Evolutionary conservation across 2,113 vertebrate species (phyloP).

Genomic region (Salminus brasiliensis): DNA sequence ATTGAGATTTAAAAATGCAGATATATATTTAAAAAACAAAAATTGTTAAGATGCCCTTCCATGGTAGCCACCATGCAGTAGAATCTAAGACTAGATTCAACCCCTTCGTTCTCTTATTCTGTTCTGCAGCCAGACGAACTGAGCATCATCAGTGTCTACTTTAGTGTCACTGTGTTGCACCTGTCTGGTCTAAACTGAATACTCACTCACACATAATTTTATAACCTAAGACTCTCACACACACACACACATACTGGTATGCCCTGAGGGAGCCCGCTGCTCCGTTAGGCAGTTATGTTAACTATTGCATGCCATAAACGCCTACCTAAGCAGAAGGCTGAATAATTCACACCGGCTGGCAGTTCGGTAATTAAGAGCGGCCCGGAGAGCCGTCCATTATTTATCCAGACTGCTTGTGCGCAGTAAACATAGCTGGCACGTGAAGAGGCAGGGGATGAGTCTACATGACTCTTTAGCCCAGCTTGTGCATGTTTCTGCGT

Average conservation of each 20-base stretch:
- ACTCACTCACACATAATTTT: neutral
- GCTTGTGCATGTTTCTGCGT: constrained; percentile 56
- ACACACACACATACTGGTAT: constrained; percentile 64
- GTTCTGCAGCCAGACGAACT: neutral
- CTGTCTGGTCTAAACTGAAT: constrained; percentile 54
- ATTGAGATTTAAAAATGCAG: too few relatives aligned
- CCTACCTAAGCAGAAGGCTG: constrained; percentile 65
- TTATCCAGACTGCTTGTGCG: constrained; percentile 64
- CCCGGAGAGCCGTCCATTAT: constrained; percentile 70
- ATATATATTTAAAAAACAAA: too few relatives aligned
- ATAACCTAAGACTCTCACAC: constrained; percentile 5
- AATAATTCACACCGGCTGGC: constrained; percentile 71
- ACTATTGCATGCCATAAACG: constrained; percentile 62
- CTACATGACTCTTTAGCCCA: constrained; percentile 58
- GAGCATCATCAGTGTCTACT: constrained; percentile 40
- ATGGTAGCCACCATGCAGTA: neutral
- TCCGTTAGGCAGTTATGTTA: constrained; percentile 69
- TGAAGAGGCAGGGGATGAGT: constrained; percentile 57
- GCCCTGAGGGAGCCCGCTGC: constrained; percentile 53
- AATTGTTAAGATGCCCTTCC: too few relatives aligned
- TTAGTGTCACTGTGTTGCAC: constrained; percentile 63
- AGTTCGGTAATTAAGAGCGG: constrained; percentile 69
- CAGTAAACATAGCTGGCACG: constrained; percentile 67
- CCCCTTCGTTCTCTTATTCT: neutral
- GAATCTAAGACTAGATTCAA: neutral